Base-by-base conservation (phyloP, 2,888 invertebrate species). In the Eudemis profundana region DNA sequence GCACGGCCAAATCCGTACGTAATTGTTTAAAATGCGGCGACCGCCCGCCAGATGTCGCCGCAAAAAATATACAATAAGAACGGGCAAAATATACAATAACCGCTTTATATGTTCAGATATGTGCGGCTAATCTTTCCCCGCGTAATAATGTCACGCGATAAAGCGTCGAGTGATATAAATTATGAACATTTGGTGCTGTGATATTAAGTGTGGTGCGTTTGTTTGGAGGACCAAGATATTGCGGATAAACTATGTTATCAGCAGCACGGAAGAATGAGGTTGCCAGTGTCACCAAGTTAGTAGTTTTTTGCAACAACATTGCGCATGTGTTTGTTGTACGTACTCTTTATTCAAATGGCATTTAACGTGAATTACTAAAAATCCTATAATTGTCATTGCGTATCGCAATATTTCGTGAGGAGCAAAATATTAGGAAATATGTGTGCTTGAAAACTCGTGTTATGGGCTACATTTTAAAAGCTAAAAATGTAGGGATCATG, bases 11-110 rank as follows among this genome's bases (percentile, higher is more conserved):
- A 21, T 63, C 63, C 23, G 19, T 29, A 54, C 51, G 71, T 74
- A 76, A 81, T 79, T 81, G 81, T 81, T 84, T 78, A 81, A 83
- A 84, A 78, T 76, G 77, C 73, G 70, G 74, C 73, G 71, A 61
- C 73, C 82, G 82, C 74, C 70, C 68, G 74, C 84, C 81, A 79
- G 74, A 79, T 83, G 83, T 72, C 75, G 73, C 71, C 49, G 73
- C 71, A 73, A 76, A 76, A 76, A 75, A 78, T 73, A 75, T 74
- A 81, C 75, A 75, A 73, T 71, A 76, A 70, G 72, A 74, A 61
- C 64, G 56, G 70, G 63, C 65, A 68, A 66, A 70, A 61, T 68
- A 68, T 69, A 72, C 65, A 60, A 65, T 65, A 65, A 59, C 54
- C 54, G 57, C 21, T 50, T 57, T 27, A 50, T 63, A 63, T 59